Evolutionary conservation across 2,797 vertebrate genomes (phyloP).

Genomic region (Pipistrellus kuhlii): DNA sequence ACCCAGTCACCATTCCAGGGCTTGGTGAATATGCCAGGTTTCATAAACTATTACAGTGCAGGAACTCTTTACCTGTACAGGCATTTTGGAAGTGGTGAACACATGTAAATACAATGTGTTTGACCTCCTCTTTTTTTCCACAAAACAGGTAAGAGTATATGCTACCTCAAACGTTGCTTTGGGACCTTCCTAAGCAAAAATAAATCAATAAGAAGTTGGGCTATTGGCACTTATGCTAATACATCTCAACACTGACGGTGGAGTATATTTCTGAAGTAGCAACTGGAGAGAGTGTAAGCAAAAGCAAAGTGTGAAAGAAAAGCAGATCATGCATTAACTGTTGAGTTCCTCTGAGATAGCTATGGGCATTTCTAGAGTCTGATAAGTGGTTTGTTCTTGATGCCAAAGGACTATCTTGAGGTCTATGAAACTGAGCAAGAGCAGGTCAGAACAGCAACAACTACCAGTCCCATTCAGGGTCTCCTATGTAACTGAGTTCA

Average conservation of each 20-base stretch:
- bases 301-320: not conserved
- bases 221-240: not conserved
- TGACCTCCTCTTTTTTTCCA: not conserved
- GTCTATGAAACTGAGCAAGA: not conserved
- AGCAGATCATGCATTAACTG: not conserved
- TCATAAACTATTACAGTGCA: not conserved
- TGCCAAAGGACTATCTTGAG: not conserved
- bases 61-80: not conserved
- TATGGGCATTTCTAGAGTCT: not conserved
- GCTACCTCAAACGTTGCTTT: not conserved
- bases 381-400: not conserved
- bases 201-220: not conserved
- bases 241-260: not conserved
- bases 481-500: not conserved
- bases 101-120: not conserved
- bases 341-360: not conserved
- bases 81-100: not conserved
- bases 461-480: not conserved
- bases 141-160: not conserved
- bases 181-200: not conserved
- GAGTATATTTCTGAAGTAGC: not conserved
- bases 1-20: not conserved
- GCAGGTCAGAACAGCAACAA: not conserved
- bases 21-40: not conserved
- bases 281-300: not conserved